Conservation (phyloP, 37 sponge, comb jelly and placozoan genomes). For the Oscarella lobularis region DNA sequence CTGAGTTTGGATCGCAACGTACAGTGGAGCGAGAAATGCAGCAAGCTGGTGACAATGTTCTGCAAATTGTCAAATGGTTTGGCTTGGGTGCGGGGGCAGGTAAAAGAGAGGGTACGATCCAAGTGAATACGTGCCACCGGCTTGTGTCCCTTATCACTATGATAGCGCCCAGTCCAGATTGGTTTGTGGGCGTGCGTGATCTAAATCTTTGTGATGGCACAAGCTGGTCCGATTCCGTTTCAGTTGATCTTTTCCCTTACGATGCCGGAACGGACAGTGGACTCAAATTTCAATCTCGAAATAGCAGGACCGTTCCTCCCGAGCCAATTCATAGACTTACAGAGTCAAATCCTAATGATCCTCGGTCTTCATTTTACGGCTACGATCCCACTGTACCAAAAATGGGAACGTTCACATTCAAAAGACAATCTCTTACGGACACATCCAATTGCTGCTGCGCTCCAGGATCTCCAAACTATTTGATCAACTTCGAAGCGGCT, state of each 20-base stretch:
- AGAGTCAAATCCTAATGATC: neutral
- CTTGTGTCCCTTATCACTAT: slow-evolving; percentile 4
- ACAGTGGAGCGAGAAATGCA: neutral
- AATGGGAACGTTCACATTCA: neutral
- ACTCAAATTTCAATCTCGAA: neutral
- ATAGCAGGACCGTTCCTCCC: neutral
- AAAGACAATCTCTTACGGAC: no score
- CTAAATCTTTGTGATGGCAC: neutral
- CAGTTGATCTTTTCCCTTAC: neutral
- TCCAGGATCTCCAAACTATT: no score
- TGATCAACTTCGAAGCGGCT: no score
- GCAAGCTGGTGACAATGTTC: neutral
- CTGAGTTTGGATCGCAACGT: neutral
- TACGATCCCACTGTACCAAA: neutral
- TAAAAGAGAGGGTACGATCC: neutral
- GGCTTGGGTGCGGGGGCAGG: neutral
- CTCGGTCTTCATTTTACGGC: neutral
- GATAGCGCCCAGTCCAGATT: slow-evolving; percentile 6
- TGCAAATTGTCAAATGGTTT: neutral
- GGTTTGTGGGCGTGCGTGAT: slow-evolving; percentile 6
- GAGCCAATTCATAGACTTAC: neutral
- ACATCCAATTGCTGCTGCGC: no score
- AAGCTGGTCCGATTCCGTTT: neutral
- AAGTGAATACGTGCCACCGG: neutral
- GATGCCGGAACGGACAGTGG: slow-evolving; percentile 8